These are phyloP conservation scores for Cephus spinipes DNA, from an alignment of 2,888 invertebrate species.

Conservation along the genomic window DNA sequence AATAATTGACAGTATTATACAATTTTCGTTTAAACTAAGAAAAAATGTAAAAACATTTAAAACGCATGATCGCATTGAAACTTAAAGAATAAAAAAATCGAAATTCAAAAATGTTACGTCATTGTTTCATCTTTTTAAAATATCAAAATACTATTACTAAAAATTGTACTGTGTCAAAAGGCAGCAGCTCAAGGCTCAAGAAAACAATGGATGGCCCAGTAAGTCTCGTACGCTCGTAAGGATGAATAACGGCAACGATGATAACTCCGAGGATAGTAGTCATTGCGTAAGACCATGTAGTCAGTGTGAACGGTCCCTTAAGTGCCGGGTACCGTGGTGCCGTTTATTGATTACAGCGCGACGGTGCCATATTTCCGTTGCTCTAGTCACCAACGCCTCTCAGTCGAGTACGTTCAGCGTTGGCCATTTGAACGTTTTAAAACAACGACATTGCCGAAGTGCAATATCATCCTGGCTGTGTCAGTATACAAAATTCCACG, in stretches of 20 bases:
- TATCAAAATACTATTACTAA: not conserved
- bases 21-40: no score
- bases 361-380: constrained; percentile 52
- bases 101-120: no score
- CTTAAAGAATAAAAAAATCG: no score
- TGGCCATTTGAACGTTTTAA: constrained; percentile 36
- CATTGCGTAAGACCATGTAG: not conserved
- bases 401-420: constrained; percentile 16
- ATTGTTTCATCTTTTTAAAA: no score
- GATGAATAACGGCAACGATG: not conserved
- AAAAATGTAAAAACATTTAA: no score
- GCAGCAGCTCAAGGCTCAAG: not conserved
- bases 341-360: constrained; percentile 53
- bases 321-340: constrained; percentile 38
- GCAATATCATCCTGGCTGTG: not conserved
- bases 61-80: no score
- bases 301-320: constrained; percentile 33
- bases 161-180: not conserved
- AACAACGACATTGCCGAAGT: not conserved
- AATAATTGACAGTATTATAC: no score
- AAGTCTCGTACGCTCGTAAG: not conserved
- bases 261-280: not conserved
- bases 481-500: not conserved
- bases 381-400: constrained; percentile 12
- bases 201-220: not conserved